Conservation (phyloP, 1,140 invertebrate genomes). For the Zaprionus gabonicus region DNA sequence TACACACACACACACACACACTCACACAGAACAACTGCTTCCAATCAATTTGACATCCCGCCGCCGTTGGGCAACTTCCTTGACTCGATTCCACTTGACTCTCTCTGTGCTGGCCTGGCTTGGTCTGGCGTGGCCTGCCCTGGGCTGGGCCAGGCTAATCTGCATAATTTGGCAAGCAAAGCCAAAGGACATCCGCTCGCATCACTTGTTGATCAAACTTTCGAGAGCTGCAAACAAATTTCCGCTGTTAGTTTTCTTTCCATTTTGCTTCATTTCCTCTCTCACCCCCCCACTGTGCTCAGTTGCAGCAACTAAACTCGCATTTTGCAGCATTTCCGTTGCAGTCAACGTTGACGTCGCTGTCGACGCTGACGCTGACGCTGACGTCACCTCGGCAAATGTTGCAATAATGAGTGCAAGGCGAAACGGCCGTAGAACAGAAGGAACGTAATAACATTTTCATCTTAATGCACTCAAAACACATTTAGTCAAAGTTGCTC, state of each 20-base stretch:
- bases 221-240: slow-evolving; percentile 61
- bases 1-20: neutral
- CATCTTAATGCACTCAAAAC: slow-evolving; percentile 76
- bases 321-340: slow-evolving; percentile 61
- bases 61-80: slow-evolving; percentile 48
- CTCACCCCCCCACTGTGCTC: slow-evolving; percentile 25
- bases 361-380: slow-evolving; percentile 45
- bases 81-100: slow-evolving; percentile 5
- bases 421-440: slow-evolving; percentile 10
- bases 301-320: slow-evolving; percentile 44
- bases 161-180: slow-evolving; percentile 68
- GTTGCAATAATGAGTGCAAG: slow-evolving; percentile 69
- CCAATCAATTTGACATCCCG: slow-evolving; percentile 27
- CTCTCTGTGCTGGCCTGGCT: slow-evolving; percentile 28
- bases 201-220: slow-evolving; percentile 77
- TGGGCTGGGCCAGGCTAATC: slow-evolving; percentile 46
- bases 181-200: slow-evolving; percentile 31
- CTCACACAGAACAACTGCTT: neutral
- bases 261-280: slow-evolving; percentile 34
- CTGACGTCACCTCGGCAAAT: slow-evolving; percentile 62
- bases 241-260: slow-evolving; percentile 49
- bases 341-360: slow-evolving; percentile 24
- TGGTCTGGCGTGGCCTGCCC: slow-evolving; percentile 13
- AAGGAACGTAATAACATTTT: slow-evolving; percentile 69
- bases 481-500: slow-evolving; percentile 72